Evolutionary conservation across 2,888 invertebrate genomes (phyloP), one percentile per base, ranked within the genome.

Genomic region (Ormia ochracea): DNA sequence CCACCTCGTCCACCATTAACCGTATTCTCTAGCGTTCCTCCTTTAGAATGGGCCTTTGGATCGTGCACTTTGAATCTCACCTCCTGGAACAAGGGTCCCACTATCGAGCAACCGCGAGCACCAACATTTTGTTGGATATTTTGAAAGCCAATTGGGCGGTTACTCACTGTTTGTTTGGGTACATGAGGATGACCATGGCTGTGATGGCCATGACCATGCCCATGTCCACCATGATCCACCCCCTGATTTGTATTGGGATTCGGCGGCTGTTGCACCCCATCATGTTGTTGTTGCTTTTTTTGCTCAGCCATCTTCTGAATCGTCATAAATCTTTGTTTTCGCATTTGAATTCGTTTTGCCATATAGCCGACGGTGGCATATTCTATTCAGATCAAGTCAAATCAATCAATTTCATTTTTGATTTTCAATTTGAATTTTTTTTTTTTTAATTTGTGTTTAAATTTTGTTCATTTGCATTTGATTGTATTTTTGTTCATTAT

Each of bases 311-410:
- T 95, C 91, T 97, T 97, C 90, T 96, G 96, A 86, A 96, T 94
- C 79, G 95, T 95, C 89, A 95, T 92, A 91, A 96, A 96, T 89
- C 96, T 93, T 90, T 96, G 96, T 91, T 97, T 96, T 89, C 97
- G 93, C 96, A 98, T 97, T 90, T 97, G 97, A 91, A 98, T 96
- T 91, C 97, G 93, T 92, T 98, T 98, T 84, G 97, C 97, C 95
- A 98, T 96, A 91, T 98, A 98, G 84, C 98, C 98, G 85, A 98
- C 98, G 83, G 98, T 96, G 83, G 98, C 98, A 91, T 98, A 98
- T 92, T 98, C 98, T 97, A 93, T 84, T 84, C 63, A 81, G 74
- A 77, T 77, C 69, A 77, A 77, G 63, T 77, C 76, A 77, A 77
- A 70, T 77, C 69, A 77, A 77, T 77, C 69, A 77, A 77, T 77